These are phyloP conservation scores for Drosophila longiperda DNA, from an alignment of 2,888 invertebrate species.

Conservation along the genomic window DNA sequence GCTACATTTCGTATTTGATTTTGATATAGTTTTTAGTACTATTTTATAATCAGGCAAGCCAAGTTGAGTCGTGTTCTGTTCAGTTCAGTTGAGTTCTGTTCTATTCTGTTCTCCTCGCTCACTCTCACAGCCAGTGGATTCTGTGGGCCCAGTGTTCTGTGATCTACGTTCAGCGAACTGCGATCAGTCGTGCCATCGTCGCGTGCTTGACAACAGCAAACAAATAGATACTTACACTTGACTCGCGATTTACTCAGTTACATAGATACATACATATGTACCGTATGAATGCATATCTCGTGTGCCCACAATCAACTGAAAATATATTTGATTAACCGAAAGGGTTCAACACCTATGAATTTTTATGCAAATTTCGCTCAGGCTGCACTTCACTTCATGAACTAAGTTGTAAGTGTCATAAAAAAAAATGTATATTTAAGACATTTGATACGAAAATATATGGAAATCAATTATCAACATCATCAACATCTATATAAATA, in stretches of 20 bases:
- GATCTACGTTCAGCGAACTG: constrained; percentile 41
- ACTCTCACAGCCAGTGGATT: constrained; percentile 26
- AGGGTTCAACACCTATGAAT: constrained; percentile 34
- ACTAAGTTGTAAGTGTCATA: constrained; percentile 49
- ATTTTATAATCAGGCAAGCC: constrained; percentile 76
- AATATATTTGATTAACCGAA: constrained; percentile 26
- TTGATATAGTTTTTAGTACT: constrained; percentile 80
- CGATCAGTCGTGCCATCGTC: constrained; percentile 64
- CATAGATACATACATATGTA: constrained; percentile 7
- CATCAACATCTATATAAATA: constrained; percentile 18
- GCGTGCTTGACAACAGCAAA: constrained; percentile 58
- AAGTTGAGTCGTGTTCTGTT: constrained; percentile 63
- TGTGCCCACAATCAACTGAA: constrained; percentile 29
- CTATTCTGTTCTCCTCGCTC: constrained; percentile 22
- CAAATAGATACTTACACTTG: constrained; percentile 26
- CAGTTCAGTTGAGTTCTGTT: constrained; percentile 33
- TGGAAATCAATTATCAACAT: constrained; percentile 11
- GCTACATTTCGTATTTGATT: constrained; percentile 78
- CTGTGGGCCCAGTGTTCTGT: constrained; percentile 34
- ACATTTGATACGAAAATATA: constrained; percentile 10
- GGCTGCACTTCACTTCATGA: constrained; percentile 27
- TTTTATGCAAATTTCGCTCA: constrained; percentile 24
- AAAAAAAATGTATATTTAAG: constrained; percentile 8
- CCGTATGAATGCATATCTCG: constrained; percentile 9
- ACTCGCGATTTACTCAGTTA: constrained; percentile 21